These are phyloP conservation scores for Sipunculus nudus DNA, from an alignment of 2,888 invertebrate species.

Conservation along the genomic window DNA sequence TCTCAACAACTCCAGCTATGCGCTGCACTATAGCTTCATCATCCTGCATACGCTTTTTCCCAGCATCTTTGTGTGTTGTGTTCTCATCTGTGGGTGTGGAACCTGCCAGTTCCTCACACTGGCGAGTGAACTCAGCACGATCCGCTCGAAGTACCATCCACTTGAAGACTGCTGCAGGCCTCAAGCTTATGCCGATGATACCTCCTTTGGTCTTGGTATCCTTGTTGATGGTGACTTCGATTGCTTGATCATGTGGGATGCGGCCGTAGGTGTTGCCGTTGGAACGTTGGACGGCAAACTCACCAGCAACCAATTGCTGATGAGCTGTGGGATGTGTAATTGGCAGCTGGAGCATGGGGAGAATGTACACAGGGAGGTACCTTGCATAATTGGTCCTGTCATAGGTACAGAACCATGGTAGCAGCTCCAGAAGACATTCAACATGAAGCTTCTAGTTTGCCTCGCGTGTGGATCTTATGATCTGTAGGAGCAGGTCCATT, in stretches of 20 bases:
- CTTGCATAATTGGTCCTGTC: conserved; percentile 1
- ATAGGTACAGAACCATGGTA: conserved; percentile 2
- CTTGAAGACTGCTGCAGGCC: not conserved
- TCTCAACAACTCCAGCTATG: too few relatives aligned
- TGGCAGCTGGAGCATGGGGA: not conserved
- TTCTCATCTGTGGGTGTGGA: not conserved
- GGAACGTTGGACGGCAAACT: not conserved
- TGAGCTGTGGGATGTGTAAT: not conserved
- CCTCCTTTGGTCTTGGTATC: too few relatives aligned
- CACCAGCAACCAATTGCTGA: not conserved
- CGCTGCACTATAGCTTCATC: too few relatives aligned
- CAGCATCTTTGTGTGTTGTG: too few relatives aligned
- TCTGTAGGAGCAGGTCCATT: too few relatives aligned
- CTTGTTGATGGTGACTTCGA: conserved; percentile 1
- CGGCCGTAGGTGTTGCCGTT: not conserved
- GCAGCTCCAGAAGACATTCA: not conserved
- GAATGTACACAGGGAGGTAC: not conserved
- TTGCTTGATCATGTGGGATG: conserved; percentile 2
- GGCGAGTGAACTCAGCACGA: too few relatives aligned
- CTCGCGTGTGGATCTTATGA: not conserved
- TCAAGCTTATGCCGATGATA: not conserved
- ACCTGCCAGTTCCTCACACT: not conserved
- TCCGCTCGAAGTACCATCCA: too few relatives aligned
- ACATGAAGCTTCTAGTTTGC: not conserved
- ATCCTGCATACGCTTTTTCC: too few relatives aligned